Conservation (phyloP, 2,888 invertebrate species). For the Cheilosia soror region DNA sequence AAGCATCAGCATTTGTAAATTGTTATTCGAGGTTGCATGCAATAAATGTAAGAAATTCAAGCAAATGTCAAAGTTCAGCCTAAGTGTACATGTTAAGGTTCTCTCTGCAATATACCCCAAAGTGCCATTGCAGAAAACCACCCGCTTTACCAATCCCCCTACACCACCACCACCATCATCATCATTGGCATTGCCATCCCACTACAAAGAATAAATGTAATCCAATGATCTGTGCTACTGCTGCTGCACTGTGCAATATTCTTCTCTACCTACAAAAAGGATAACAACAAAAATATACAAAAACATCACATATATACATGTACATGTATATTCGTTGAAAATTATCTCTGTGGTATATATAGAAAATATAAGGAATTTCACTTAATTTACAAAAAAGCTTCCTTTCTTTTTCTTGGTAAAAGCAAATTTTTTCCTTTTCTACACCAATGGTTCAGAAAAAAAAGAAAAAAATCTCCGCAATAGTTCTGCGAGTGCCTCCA, state of each 20-base stretch:
- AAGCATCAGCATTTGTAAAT: conserved; percentile 2
- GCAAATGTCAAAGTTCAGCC: conserved; percentile 66
- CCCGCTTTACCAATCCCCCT: conserved; percentile 39
- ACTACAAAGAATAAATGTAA: conserved; percentile 54
- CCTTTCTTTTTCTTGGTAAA: conserved; percentile 24
- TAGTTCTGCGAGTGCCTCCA: conserved; percentile 47
- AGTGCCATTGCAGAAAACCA: conserved; percentile 50
- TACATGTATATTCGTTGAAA: conserved; percentile 1
- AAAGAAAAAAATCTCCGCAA: conserved; percentile 5
- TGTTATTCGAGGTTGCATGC: conserved; percentile 3
- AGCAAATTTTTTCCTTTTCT: conserved; percentile 22
- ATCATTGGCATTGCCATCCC: conserved; percentile 32
- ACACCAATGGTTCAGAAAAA: conserved; percentile 12
- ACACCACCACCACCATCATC: conserved; percentile 25
- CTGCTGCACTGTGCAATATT: conserved; percentile 66
- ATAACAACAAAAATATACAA: conserved; percentile 38
- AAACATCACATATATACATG: conserved; percentile 14
- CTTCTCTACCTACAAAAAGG: conserved; percentile 63
- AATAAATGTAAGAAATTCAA: conserved; percentile 43
- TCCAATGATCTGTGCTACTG: conserved; percentile 67
- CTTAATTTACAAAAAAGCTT: conserved; percentile 61
- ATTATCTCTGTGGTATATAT: conserved; percentile 29
- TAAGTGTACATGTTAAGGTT: conserved; percentile 66
- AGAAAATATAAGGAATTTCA: conserved; percentile 9
- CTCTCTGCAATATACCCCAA: conserved; percentile 52